Percentiles rank a stretch among this genome's conserved stretches.
Conservation (phyloP, 2,797 vertebrate species). For the Hemibagrus guttatus region DNA sequence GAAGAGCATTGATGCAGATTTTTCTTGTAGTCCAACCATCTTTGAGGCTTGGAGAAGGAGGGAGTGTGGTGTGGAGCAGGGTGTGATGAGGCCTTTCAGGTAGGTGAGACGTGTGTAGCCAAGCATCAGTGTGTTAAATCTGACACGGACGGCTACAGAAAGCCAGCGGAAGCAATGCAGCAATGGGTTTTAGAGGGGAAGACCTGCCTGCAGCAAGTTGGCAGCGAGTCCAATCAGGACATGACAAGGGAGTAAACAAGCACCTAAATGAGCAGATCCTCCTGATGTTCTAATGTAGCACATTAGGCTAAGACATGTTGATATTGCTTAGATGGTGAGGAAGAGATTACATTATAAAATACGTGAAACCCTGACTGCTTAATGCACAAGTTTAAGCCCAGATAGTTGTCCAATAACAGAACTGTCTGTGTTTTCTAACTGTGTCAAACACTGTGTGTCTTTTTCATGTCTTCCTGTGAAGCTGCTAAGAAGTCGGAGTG, state of each 20-base stretch:
- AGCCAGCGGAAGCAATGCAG: neutral
- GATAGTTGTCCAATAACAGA: neutral
- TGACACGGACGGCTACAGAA: neutral
- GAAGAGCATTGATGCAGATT: neutral
- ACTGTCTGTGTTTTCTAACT: neutral
- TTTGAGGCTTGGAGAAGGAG: no score
- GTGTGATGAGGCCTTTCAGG: neutral
- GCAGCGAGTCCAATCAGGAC: no score
- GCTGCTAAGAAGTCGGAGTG: constrained; percentile 92
- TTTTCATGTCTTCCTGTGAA: constrained; percentile 58
- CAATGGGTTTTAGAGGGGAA: neutral
- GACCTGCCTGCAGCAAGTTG: neutral
- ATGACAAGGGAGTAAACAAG: neutral
- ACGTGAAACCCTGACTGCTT: neutral
- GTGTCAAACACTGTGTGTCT: neutral
- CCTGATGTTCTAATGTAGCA: neutral
- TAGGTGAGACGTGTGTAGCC: neutral
- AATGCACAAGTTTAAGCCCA: neutral
- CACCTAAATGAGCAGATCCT: neutral
- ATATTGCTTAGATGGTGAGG: neutral
- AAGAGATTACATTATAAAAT: neutral
- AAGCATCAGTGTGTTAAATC: neutral
- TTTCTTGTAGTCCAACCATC: neutral
- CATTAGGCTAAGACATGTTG: neutral
- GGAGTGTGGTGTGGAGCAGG: neutral